phyloP scores from a whole-genome alignment of 2,888 invertebrate genomes.

The Conistra vaccinii region DNA sequence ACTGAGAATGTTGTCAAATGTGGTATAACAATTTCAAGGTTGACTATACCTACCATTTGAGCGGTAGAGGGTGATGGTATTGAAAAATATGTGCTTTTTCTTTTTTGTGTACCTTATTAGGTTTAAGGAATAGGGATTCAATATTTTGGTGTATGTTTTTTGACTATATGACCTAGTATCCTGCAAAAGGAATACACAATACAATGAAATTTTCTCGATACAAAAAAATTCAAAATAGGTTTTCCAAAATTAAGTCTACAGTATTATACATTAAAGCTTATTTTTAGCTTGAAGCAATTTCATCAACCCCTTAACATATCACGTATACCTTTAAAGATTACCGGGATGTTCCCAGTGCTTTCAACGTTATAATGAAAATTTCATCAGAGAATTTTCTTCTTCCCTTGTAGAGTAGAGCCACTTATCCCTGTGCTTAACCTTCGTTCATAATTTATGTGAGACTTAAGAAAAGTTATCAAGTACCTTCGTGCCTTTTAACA shows the following conservation, averaged over 20 bases:
- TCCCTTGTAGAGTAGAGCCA: slow-evolving; percentile 50
- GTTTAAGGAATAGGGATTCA: no score
- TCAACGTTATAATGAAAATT: slow-evolving; percentile 62
- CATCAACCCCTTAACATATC: slow-evolving; percentile 17
- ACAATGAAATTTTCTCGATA: no score
- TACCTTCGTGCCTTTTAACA: slow-evolving; percentile 68
- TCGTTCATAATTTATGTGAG: slow-evolving; percentile 70
- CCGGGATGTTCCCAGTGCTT: slow-evolving; percentile 34
- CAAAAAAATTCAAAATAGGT: no score
- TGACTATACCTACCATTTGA: not conserved
- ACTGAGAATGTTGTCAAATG: not conserved
- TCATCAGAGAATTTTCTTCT: slow-evolving; percentile 59
- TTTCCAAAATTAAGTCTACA: slow-evolving; percentile 4
- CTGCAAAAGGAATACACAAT: no score
- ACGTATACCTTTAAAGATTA: slow-evolving; percentile 44
- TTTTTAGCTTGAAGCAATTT: slow-evolving; percentile 18
- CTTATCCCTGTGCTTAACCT: slow-evolving; percentile 67
- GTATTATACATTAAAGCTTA: not conserved
- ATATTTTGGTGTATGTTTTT: no score
- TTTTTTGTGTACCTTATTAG: no score
- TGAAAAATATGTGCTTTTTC: no score
- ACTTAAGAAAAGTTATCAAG: slow-evolving; percentile 74
- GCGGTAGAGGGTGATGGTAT: no score
- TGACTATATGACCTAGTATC: no score
- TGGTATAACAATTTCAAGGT: not conserved